These are phyloP conservation scores for Bovichtus diacanthus DNA, from an alignment of 2,797 vertebrate species.

Conservation along the genomic window DNA sequence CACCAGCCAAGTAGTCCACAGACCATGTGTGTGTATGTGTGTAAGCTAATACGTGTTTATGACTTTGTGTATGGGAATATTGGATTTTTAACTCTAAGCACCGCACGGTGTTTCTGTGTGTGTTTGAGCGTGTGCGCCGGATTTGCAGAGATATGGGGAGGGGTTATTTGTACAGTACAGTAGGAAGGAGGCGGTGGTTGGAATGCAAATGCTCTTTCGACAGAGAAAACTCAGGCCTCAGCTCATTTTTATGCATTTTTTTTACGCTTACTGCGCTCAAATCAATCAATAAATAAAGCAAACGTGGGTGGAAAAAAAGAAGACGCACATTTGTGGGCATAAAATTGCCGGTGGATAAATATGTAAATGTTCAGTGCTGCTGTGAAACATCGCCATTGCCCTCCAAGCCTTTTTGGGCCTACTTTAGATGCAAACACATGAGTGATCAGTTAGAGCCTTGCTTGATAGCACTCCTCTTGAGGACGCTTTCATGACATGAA, in stretches of 20 bases:
- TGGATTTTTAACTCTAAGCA: slow-evolving; percentile 35
- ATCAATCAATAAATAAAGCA: slow-evolving; percentile 78
- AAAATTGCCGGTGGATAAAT: slow-evolving; percentile 73
- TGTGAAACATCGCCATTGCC: slow-evolving; percentile 67
- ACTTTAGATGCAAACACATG: slow-evolving; percentile 78
- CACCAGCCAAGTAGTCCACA: slow-evolving; percentile 51
- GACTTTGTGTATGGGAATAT: slow-evolving; percentile 37
- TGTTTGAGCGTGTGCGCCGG: slow-evolving; percentile 14
- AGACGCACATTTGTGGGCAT: slow-evolving; percentile 54
- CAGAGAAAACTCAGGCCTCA: slow-evolving; percentile 78
- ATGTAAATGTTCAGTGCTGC: slow-evolving; percentile 76
- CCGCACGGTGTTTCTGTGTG: slow-evolving; percentile 4
- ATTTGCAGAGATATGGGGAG: slow-evolving; percentile 45
- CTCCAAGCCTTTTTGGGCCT: slow-evolving; percentile 73
- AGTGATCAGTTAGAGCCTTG: slow-evolving; percentile 70
- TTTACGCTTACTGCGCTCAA: slow-evolving; percentile 58
- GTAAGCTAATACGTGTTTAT: slow-evolving; percentile 16
- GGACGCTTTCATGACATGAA: slow-evolving; percentile 63
- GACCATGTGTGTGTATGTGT: slow-evolving; percentile 26
- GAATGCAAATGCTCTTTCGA: slow-evolving; percentile 83
- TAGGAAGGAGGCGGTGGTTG: slow-evolving; percentile 52
- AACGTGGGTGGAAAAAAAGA: slow-evolving; percentile 25
- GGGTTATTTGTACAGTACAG: slow-evolving; percentile 50
- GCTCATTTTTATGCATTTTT: slow-evolving; percentile 69
- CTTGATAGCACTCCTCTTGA: slow-evolving; percentile 60